phyloP scores from a whole-genome alignment of 1,140 invertebrate genomes.

The Procambarus virginalis region DNA sequence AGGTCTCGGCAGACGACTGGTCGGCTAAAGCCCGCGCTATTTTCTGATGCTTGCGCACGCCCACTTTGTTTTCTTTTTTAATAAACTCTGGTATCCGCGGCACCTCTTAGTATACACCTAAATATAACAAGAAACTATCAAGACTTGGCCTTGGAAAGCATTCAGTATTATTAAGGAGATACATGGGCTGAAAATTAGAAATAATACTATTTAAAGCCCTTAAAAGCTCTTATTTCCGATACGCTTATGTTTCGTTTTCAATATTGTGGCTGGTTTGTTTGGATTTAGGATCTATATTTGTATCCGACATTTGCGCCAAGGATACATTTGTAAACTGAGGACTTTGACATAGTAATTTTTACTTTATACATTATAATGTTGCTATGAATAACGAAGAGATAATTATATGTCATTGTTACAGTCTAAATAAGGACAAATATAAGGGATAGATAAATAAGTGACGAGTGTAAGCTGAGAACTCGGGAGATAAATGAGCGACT shows the following conservation, averaged over 20 bases:
- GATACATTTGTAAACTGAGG: slow-evolving; percentile 67
- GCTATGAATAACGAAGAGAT: slow-evolving; percentile 39
- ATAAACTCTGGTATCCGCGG: slow-evolving; percentile 36
- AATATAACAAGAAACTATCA: slow-evolving; percentile 36
- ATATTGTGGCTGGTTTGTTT: slow-evolving; percentile 62
- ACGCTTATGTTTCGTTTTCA: slow-evolving; percentile 28
- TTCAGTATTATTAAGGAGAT: neutral
- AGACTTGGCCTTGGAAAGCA: neutral
- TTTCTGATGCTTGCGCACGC: slow-evolving; percentile 62
- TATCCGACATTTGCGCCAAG: slow-evolving; percentile 66
- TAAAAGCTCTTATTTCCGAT: neutral
- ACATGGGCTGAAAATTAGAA: neutral
- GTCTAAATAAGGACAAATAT: slow-evolving; percentile 44
- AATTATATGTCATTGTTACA: slow-evolving; percentile 38
- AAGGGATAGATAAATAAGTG: slow-evolving; percentile 1
- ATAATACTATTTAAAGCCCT: neutral
- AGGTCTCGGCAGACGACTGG: slow-evolving; percentile 31
- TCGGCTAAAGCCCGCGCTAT: slow-evolving; percentile 65
- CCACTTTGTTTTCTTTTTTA: slow-evolving; percentile 64
- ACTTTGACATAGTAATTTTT: slow-evolving; percentile 50
- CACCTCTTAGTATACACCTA: slow-evolving; percentile 6
- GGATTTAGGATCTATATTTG: slow-evolving; percentile 61
- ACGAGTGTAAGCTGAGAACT: slow-evolving; percentile 38
- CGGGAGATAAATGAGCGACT: slow-evolving; percentile 61
- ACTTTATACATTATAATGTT: slow-evolving; percentile 45